Conservation (phyloP, 2,888 invertebrate species). For the Steinernema hermaphroditum region DNA sequence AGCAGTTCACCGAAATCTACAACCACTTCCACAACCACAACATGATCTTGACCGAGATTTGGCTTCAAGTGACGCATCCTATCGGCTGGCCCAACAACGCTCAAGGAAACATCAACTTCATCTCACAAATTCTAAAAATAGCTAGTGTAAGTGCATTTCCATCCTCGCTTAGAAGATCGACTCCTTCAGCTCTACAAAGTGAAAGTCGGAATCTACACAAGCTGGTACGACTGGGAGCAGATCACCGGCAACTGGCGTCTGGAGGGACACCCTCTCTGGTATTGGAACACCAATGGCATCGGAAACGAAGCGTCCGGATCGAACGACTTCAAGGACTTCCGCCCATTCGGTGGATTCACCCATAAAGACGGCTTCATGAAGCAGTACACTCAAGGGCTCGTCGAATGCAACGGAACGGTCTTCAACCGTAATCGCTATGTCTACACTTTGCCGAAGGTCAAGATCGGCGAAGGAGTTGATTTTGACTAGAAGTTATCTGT, state of each 20-base stretch:
- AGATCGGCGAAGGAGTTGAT: too few relatives aligned
- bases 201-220: slow-evolving; percentile 29
- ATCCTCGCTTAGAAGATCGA: background rate
- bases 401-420: background rate
- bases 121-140: slow-evolving; percentile 9
- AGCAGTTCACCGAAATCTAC: background rate
- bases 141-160: background rate
- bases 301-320: slow-evolving; percentile 47
- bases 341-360: slow-evolving; percentile 48
- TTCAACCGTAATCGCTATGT: background rate
- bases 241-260: slow-evolving; percentile 36
- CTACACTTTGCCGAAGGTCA: background rate
- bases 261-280: slow-evolving; percentile 40
- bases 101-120: slow-evolving; percentile 46
- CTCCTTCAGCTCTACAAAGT: slow-evolving; percentile 18
- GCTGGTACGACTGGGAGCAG: slow-evolving; percentile 32
- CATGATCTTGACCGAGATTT: slow-evolving; percentile 40
- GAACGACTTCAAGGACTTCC: slow-evolving; percentile 48
- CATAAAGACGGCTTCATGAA: slow-evolving; percentile 31
- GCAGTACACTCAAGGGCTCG: background rate
- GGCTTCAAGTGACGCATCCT: slow-evolving; percentile 53
- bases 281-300: slow-evolving; percentile 48
- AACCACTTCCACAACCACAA: background rate
- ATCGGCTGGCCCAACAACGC: slow-evolving; percentile 46
- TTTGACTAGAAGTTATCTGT: too few relatives aligned